Evolutionary conservation across 35 echinoderm and acorn worm genomes (phyloP), one percentile per base, ranked within the genome.

Genomic region (Amphiura filiformis): DNA sequence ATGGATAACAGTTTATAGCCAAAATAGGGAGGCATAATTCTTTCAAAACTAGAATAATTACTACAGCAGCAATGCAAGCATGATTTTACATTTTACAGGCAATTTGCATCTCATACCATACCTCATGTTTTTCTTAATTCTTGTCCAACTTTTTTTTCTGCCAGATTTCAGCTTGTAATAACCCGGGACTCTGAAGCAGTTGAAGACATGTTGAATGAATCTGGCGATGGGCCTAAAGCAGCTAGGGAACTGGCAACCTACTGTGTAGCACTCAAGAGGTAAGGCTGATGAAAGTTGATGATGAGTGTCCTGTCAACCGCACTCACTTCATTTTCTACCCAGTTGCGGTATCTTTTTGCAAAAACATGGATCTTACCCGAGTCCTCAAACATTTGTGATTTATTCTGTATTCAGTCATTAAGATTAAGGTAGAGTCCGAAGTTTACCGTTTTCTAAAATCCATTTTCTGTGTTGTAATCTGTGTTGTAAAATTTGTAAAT

Each of bases 211-310:
- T 39, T 93, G 38, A 80, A 70, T 17, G 86, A 93, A 34, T 87
- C 61, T 76, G 91, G 91, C 13, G 86, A 83, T 35, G 91, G 91
- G 22, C 85, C 78, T 13, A 81, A 82, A 33, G 86, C 85, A 22
- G 85, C 81, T 11, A 84, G 75, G 56, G 91, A 93, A 39, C 39
- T 93, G 31, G 91, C 91, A 9, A 88, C 86, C 0, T 93, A 93
- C 41, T 87, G 84, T 78, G 81, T 81, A 9, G 56, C 80, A 42
- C 39, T 93, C 20, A 93, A 93, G 77, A 93, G 86, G 91, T 92
- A 85, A 18, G 83, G 33, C n/a, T 31, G 32, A 22, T 31, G 22
- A 39, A 76, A 2, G n/a, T n/a, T 5, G 12, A 39, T 86, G 34
- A 40, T 81, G 35, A 9, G 35, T 35, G 79, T 35, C 79, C 4